phyloP scores from a whole-genome alignment of 2,797 vertebrate genomes.

The Gallirallus australis region DNA sequence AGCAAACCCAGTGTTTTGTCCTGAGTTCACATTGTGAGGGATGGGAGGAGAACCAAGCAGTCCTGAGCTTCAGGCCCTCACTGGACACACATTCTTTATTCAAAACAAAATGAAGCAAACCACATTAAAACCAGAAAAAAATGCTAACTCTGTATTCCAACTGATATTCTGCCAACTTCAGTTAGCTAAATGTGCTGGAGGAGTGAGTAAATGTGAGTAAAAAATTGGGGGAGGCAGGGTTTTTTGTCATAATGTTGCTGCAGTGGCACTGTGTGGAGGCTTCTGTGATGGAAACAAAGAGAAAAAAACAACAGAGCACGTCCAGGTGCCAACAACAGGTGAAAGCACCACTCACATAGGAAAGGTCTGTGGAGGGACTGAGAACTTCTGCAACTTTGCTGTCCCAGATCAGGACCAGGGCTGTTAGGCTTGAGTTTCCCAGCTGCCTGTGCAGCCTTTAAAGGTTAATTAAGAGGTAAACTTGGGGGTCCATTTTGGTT shows the following conservation, averaged over 20 bases:
- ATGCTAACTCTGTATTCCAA: not conserved
- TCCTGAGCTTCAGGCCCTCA: not conserved
- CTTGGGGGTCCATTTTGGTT: too few species aligned
- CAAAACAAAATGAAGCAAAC: not conserved
- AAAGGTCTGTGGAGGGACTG: rapidly evolving
- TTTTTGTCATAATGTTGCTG: not conserved
- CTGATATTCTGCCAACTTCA: not conserved
- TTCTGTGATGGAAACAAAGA: not conserved
- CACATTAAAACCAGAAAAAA: not conserved
- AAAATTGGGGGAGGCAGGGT: not conserved
- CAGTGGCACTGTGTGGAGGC: not conserved
- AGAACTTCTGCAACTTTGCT: not conserved
- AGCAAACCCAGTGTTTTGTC: not conserved
- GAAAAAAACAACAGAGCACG: not conserved
- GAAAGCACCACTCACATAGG: not conserved
- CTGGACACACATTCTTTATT: not conserved
- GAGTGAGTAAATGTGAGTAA: not conserved
- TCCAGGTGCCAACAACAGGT: not conserved
- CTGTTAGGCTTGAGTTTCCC: not conserved
- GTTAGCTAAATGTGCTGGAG: not conserved
- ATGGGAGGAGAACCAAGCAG: not conserved
- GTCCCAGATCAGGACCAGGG: not conserved
- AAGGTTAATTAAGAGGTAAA: not conserved
- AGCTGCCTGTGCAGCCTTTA: not conserved
- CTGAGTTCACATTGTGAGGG: not conserved